Base-by-base conservation (phyloP, 1,140 invertebrate species). In the Riptortus pedestris region DNA sequence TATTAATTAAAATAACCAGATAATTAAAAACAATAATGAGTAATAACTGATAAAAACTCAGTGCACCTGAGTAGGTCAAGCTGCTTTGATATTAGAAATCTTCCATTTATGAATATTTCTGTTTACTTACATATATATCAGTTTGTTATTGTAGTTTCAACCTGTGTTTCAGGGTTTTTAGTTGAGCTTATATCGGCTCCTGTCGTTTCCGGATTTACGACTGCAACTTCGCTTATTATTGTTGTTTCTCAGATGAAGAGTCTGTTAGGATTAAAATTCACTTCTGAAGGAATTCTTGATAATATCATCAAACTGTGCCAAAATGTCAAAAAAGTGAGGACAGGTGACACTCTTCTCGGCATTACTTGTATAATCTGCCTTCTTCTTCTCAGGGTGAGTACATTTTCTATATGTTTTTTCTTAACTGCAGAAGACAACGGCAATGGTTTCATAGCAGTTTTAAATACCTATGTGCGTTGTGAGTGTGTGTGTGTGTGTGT, bases 121-220 rank as follows among this genome's bases (percentile, higher is more conserved):
- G 26, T 14, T 55, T 27, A 55, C 4, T 24, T 26, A 55, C 43
- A 38, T 45, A 45, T 2, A n/a, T 9, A 38, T n/a, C n/a, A n/a
- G n/a, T n/a, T n/a, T n/a, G n/a, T n/a, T n/a, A n/a, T n/a, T n/a
- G 31, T 38, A 38, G 14, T 38, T 7, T 38, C 14, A 14, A 5
- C 5, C 31, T 38, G 31, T 38, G 31, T 38, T 55, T 55, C 72
- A 94, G 94, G 93, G 68, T 94, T 96, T 71, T 74, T 97, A 58
- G 89, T 96, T 43, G 90, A 96, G 71, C 88, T 95, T 71, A 96
- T 98, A 64, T 95, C 93, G 0, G 78, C 88, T 55, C 88, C 93
- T 7, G 91, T 96, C 7, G 92, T 91, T 29, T 90, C 86, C 67
- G 91, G 91, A 12, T 97, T 97, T 72, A 96, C 91, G 2, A 90